Evolutionary conservation across 2,888 invertebrate species (phyloP), one percentile per base, ranked within the genome.

Genomic region (Mongoloraphidia duomilia): DNA sequence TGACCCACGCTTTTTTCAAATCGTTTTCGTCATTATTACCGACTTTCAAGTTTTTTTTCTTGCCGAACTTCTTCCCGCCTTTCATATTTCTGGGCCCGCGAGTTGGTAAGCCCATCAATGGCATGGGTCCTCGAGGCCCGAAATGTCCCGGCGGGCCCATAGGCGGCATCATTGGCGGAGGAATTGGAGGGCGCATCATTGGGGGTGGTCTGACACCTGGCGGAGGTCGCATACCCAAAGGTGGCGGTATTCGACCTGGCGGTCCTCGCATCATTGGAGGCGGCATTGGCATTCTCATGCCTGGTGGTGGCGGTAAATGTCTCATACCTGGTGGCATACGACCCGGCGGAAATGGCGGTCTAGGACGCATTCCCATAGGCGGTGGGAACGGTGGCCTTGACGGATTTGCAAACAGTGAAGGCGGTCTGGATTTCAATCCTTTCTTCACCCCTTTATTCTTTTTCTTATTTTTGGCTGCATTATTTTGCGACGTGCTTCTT

Each of bases 1-100:
- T 74, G 8, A 79, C 74, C 75, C 76, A 79, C 1, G 77, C 74
- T 59, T 75, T 76, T 34, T 69, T 69, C 46, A 77, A 52, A 59
- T 69, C 67, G 13, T 62, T 52, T 39, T 59, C 60, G 10, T 37
- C 37, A 8, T 14, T 37, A 37, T 10, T 17, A 9, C 46, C 37
- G 11, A 14, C 26, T 48, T 48, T 48, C 9, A 33, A n/a, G n/a
- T 36, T 37, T 33, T 43, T 42, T 26, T 48, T 48, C 38, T 42
- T 48, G 33, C 37, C 37, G 12, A 42, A 42, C 26, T 48, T 48
- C 40, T 46, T 46, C 10, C 14, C 34, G n/a, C 40, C 34, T n/a
- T 36, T 35, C 13, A 34, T 34, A 33, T 12, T 43, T 12, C 39
- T 10, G 8, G 36, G 37, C 34, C 13, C 34, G 34, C 52, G 46